Evolutionary conservation across 2,888 invertebrate genomes (phyloP), one percentile per base, ranked within the genome.

Genomic region (Orthonychiurus folsomi): DNA sequence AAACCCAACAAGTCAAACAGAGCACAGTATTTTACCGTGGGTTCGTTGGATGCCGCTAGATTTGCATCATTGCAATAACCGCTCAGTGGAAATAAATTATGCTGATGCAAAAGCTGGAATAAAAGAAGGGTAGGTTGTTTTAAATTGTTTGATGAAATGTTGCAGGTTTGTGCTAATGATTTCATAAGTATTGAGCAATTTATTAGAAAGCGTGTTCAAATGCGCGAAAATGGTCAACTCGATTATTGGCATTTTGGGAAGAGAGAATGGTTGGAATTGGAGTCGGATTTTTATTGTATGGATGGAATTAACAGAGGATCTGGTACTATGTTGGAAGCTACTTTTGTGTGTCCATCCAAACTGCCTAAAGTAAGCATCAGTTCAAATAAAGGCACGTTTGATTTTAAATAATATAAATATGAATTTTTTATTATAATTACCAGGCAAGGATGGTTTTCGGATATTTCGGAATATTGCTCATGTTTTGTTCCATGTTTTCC

Each of bases 401-500:
- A 5, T 37, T 37, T 37, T 15, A 37, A 5, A 37, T 9, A 37
- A 5, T 37, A 37, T 37, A 15, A 9, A 37, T 15, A 37, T 37
- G 15, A 5, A 9, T 37, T 37, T 37, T 37, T 15, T 37, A 37
- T 37, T 37, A 9, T 37, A 9, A 5, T 37, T 37, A 9, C 9
- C 5, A 37, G 37, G 37, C 5, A 37, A 5, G 37, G 15, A 15
- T 9, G 37, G 37, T 15, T 37, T 9, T 5, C 37, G 15, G 9
- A 9, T 37, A 37, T 15, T 37, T 37, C 15, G 37, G 37, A 5
- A 37, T 15, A 37, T 15, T 37, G 9, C 15, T 5, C 37, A 37
- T 37, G 5, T 37, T 47, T 5, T 59, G 5, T n/a, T 59, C 59
- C 2, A 23, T 50, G 15, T 59, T 59, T 23, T 27, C 59, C 9